phyloP scores from a whole-genome alignment of 2,797 vertebrate genomes.

The Galago senegalensis region DNA sequence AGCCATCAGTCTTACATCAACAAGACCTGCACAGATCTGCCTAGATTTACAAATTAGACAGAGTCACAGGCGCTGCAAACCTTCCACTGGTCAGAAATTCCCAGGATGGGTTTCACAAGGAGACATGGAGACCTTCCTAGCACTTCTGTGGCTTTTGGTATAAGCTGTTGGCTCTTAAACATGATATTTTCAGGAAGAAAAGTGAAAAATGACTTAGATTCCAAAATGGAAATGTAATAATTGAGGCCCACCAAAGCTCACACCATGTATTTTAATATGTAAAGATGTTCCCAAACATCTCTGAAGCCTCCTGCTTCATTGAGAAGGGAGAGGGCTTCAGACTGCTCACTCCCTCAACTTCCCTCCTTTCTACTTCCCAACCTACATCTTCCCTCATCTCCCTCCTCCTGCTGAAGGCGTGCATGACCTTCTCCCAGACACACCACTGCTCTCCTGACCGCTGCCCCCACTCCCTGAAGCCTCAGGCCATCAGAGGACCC shows the following conservation, averaged over 20 bases:
- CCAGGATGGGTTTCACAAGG: neutral
- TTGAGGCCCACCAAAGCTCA: neutral
- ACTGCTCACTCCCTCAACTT: neutral
- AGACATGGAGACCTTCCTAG: neutral
- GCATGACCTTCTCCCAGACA: too few species aligned
- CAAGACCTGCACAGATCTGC: neutral
- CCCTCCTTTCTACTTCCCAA: neutral
- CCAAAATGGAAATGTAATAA: neutral
- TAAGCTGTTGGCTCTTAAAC: neutral
- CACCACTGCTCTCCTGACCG: neutral
- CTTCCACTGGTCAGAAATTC: conserved; percentile 34
- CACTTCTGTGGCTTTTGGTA: neutral
- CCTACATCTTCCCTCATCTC: neutral
- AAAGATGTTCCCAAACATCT: neutral
- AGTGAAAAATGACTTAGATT: conserved; percentile 18
- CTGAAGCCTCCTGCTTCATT: neutral
- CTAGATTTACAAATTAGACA: neutral
- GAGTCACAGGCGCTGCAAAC: neutral
- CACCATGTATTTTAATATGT: neutral
- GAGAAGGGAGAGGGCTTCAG: neutral
- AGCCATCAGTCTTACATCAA: neutral
- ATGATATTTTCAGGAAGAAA: neutral
- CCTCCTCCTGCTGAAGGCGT: conserved; percentile 10
- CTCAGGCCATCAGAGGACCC: neutral
- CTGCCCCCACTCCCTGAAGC: neutral